Evolutionary conservation across 1,140 invertebrate genomes (phyloP).

Genomic region (Drosophila sp.): DNA sequence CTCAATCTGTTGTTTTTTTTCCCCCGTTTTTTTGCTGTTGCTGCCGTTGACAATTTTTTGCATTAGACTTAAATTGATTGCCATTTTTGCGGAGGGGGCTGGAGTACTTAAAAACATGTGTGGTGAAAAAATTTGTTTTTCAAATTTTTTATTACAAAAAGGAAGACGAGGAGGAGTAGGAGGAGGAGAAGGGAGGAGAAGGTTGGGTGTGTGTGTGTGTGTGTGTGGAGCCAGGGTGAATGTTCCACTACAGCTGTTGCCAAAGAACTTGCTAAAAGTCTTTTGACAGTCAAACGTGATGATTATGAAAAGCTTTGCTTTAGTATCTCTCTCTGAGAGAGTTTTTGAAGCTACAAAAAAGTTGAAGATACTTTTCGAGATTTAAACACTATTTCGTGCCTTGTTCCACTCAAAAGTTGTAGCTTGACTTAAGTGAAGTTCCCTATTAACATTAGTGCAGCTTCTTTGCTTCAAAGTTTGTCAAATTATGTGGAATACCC

Average conservation of each 20-base stretch:
- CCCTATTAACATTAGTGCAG: no score
- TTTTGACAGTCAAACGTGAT: not conserved
- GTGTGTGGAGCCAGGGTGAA: not conserved
- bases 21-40: not conserved
- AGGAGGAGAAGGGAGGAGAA: not conserved
- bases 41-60: constrained; percentile 10
- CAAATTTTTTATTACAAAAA: constrained; percentile 10
- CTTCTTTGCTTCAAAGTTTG: no score
- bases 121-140: constrained; percentile 1
- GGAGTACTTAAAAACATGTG: constrained; percentile 2
- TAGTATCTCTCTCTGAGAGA: not conserved
- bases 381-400: not conserved
- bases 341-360: not conserved
- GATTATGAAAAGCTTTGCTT: not conserved
- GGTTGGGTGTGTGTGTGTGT: no score
- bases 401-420: no score
- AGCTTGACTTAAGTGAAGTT: no score
- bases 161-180: not conserved
- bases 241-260: constrained; percentile 4
- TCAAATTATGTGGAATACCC: no score
- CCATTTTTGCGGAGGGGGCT: not conserved
- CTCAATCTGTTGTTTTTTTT: not conserved
- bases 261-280: constrained; percentile 3
- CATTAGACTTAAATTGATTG: constrained; percentile 19
- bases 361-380: not conserved